A percentile compares a stretch with the other conserved stretches of the same genome.
Conservation (phyloP, 2,797 vertebrate species). For the Onychomys arenicola region DNA sequence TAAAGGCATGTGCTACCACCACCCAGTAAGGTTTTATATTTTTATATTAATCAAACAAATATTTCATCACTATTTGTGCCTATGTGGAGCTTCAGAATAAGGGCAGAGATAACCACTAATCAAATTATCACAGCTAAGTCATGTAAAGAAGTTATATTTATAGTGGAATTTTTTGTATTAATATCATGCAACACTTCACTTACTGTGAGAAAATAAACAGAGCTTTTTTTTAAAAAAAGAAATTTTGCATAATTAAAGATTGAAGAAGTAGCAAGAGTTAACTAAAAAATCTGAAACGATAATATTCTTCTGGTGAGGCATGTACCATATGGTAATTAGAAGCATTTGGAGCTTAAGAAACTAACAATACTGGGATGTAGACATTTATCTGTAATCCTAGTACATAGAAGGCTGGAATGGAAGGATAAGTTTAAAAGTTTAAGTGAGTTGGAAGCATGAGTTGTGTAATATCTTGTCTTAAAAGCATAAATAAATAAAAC, state of each 20-base stretch:
- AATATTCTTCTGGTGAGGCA: background rate
- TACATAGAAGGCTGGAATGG: background rate
- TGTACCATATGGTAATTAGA: background rate
- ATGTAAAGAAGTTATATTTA: background rate
- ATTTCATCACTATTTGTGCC: background rate
- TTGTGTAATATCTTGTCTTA: background rate
- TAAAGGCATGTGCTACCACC: no score
- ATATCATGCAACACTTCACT: background rate
- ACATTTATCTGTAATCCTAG: background rate
- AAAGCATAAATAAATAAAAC: background rate
- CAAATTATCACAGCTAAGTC: background rate
- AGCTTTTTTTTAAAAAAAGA: background rate
- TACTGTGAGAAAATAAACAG: background rate
- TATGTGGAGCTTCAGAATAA: background rate
- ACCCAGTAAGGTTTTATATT: background rate
- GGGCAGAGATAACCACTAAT: background rate
- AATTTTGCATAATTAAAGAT: background rate
- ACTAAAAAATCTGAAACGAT: background rate
- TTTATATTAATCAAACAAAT: background rate
- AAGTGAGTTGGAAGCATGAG: no score
- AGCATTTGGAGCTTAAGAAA: slow-evolving; percentile 13
- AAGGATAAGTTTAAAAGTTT: background rate
- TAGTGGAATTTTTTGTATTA: background rate
- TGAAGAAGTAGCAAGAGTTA: background rate
- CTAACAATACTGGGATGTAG: background rate